These are phyloP conservation scores for Amblyjoppa fuscipennis DNA, from an alignment of 2,888 invertebrate genomes.

Conservation along the genomic window DNA sequence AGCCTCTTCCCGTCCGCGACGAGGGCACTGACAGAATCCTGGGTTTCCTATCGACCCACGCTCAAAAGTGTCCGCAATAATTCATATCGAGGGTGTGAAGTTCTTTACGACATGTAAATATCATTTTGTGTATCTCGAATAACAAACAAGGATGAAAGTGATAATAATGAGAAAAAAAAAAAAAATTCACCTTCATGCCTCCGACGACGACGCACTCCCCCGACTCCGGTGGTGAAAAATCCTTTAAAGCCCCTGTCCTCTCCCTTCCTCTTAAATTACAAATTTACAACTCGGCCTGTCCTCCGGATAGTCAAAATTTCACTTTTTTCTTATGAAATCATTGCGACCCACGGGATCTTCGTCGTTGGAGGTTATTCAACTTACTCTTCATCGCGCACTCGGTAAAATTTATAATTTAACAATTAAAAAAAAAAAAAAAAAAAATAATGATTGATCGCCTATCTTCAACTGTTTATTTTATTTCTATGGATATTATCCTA, in stretches of 20 bases:
- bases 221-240: conserved; percentile 28
- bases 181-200: conserved; percentile 62
- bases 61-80: conserved; percentile 28
- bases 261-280: background rate
- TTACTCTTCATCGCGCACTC: conserved; percentile 46
- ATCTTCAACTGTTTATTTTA: background rate
- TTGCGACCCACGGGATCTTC: conserved; percentile 7
- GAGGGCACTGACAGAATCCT: conserved; percentile 21
- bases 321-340: conserved; percentile 32
- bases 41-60: conserved; percentile 47
- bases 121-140: background rate
- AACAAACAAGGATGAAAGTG: background rate
- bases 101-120: conserved; percentile 10
- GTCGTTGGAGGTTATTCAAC: background rate
- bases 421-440: conserved; percentile 2
- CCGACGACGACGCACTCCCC: conserved; percentile 7
- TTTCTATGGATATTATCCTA: background rate
- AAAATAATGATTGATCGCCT: background rate
- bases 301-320: background rate
- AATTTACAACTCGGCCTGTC: background rate
- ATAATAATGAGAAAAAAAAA: background rate
- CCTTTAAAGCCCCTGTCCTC: background rate
- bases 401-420: background rate
- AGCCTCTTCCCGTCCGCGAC: conserved; percentile 16
- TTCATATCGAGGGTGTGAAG: conserved; percentile 33